These are phyloP conservation scores for Strigamia transsilvanica DNA, from an alignment of 2,888 invertebrate species.

Conservation along the genomic window DNA sequence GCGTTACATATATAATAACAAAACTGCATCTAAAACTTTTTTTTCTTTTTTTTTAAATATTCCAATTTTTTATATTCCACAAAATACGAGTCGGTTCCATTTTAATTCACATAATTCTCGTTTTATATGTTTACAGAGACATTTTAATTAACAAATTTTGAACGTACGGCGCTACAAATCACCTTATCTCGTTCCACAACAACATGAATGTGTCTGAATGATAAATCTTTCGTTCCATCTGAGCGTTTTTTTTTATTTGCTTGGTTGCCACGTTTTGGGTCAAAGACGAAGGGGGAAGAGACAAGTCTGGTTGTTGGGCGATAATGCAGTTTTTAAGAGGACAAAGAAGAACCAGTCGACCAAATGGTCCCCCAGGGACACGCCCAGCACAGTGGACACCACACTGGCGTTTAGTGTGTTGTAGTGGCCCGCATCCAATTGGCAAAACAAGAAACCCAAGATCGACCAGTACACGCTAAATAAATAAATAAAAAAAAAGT, in stretches of 20 bases:
- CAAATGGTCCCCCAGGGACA: background rate
- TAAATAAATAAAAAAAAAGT: conserved; percentile 23
- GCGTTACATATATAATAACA: background rate
- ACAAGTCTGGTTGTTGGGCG: conserved; percentile 2
- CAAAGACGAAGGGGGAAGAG: background rate
- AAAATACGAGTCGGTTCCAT: background rate
- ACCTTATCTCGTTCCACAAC: background rate
- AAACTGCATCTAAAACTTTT: background rate
- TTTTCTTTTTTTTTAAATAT: background rate
- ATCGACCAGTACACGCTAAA: background rate
- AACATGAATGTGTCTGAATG: background rate
- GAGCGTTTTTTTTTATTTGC: background rate
- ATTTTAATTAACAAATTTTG: background rate
- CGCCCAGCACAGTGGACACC: conserved; percentile 19
- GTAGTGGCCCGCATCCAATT: conserved; percentile 38
- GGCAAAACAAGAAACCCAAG: background rate
- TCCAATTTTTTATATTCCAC: background rate
- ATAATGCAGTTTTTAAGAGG: conserved; percentile 3
- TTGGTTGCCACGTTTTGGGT: conserved; percentile 2
- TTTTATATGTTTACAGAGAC: background rate
- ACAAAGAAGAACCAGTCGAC: conserved; percentile 8
- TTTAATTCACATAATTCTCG: background rate
- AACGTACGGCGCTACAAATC: background rate
- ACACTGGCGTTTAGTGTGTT: conserved; percentile 28
- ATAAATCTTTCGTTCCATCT: background rate